Conservation (phyloP, 2,888 invertebrate species). For the Endotricha flammealis region DNA sequence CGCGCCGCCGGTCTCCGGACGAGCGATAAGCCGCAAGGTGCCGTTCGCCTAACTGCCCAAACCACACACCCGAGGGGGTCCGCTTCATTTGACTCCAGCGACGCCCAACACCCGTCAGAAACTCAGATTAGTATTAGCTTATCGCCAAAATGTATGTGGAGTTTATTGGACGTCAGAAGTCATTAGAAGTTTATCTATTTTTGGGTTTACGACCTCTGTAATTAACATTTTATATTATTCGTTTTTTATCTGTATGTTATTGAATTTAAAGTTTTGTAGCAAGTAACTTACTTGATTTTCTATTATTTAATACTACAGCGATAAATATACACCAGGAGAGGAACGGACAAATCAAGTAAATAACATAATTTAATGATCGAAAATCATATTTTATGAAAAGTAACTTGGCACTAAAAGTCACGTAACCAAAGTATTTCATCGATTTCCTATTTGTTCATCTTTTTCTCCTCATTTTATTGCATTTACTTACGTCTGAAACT, state of each 20-base stretch:
- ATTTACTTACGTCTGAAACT: constrained; percentile 48
- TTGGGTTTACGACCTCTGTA: too few species aligned
- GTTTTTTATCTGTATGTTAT: too few species aligned
- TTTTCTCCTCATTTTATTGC: constrained; percentile 44
- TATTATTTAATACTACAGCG: too few species aligned
- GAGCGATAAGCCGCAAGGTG: constrained; percentile 61
- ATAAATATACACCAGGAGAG: too few species aligned
- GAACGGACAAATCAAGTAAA: too few species aligned
- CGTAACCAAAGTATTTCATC: constrained; percentile 28
- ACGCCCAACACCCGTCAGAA: constrained; percentile 32
- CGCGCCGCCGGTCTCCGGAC: constrained; percentile 29
- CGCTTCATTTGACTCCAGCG: constrained; percentile 38
- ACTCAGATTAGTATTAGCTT: constrained; percentile 43
- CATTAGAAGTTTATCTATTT: too few species aligned
- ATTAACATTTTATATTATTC: too few species aligned
- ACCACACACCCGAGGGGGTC: constrained; percentile 32
- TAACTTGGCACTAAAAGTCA: too few species aligned
- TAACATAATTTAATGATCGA: too few species aligned
- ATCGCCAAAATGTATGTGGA: constrained; percentile 25
- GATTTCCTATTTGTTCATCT: constrained; percentile 34
- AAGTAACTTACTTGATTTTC: too few species aligned
- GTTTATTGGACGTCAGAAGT: constrained; percentile 14
- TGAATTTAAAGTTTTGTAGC: too few species aligned
- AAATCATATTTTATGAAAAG: too few species aligned
- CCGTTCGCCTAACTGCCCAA: constrained; percentile 42